Base-by-base conservation (phyloP, 2,888 invertebrate species). In the Caenorhabditis sp. region DNA sequence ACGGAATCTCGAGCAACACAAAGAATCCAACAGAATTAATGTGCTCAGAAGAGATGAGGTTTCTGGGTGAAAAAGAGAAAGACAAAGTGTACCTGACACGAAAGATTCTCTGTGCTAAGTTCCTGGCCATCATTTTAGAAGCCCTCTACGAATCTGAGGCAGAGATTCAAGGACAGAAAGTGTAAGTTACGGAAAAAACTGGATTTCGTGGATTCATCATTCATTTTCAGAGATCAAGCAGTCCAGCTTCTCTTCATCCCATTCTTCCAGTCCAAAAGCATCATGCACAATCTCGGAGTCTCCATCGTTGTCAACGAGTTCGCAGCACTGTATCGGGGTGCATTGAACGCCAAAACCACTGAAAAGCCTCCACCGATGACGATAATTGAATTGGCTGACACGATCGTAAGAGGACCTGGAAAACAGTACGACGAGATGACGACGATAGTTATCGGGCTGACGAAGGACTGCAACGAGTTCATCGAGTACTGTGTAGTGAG, bases 381-480 rank as follows among this genome's bases (percentile, higher is more conserved):
- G 12, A 75, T 86, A 16, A 59, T 86, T 24, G 75, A 80, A n/a
- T 16, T 63, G n/a, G 73, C 72, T 6, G 86, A 86, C 47, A n/a
- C 28, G 8, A 63, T 75, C 16, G 68, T 86, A 4, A 54, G 82
- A 64, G 72, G 68, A 5, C 72, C 73, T 0, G 47, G 63, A 19
- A 79, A 81, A 41, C 77, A 82, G 22, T 82, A 74, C 28, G 74
- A 79, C 31, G 77, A 81, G 41, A 80, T 72, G 82, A 58, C 76
- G 16, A 47, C 61, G 3, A 73, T 73, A 44, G 76, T 85, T 22
- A 63, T 51, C 10, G 63, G 59, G 41, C 47, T 90, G 58, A 88
- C 88, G 4, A 84, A 80, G 41, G 91, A 91, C 26, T 89, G 90
- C 73, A 90, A 90, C 59, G 90, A 90, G 22, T 91, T 91, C 74